Base-by-base conservation (phyloP, 2,888 invertebrate genomes). In the Tetheella fluctuosa region DNA sequence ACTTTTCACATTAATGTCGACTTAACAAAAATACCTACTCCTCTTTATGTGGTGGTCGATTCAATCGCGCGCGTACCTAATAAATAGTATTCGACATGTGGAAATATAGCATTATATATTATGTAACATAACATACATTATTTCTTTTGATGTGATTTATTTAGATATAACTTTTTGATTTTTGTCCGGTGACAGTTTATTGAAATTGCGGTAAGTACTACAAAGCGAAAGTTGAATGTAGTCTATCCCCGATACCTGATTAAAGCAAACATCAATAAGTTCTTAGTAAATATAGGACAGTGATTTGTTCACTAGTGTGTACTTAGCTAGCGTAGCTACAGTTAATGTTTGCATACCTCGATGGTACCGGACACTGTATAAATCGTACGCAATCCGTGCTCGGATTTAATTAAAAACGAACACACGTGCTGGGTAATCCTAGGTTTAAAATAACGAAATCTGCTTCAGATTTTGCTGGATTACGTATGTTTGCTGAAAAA, bases 351-450 rank as follows among this genome's bases (percentile, higher is more conserved):
- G 48, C 17, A 20, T 20, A 48, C 20, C 17, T 2, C 10, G 20
- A 48, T 20, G 42, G 48, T 48, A 20, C 20, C 20, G 10, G 17
- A 48, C n/a, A 20, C 17, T 48, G 42, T 6, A 48, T 48, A 20
- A 17, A 48, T 10, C 48, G 42, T 8, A 20, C 48, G 10, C 20
- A 48, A 39, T 7, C 39, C n/a, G 8, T n/a, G 42, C n/a, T 42
- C 42, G 42, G n/a, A 1, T 48, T 48, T 48, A 48, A 48, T 48
- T 48, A 48, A 48, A 48, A 48, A 48, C 48, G 17, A n/a, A 15
- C 5, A 48, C 42, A 48, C 48, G 10, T 20, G 48, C 48, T 10
- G 15, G 15, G 48, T 48, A 48, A 48, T 20, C 20, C 48, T 48
- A 20, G 2, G 34, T 1, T 30, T 17, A 42, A 7, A 42, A 39